A percentile compares a stretch with the other conserved stretches of the same genome.
Conservation (phyloP, 2,113 vertebrate species). For the Rhynchopsitta pachyrhyncha region DNA sequence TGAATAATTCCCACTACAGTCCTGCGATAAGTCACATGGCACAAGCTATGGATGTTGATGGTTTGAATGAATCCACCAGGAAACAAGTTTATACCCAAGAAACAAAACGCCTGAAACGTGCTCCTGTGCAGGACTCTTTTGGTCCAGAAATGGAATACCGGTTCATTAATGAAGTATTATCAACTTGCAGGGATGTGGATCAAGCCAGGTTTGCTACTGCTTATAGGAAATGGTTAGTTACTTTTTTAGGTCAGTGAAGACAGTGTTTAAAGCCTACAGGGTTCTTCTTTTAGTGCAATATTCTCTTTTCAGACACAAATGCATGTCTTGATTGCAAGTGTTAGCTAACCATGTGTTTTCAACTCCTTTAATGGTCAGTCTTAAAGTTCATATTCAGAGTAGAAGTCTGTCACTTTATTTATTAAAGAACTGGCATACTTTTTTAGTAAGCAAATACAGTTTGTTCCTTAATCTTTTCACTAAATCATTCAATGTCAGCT, state of each 20-base stretch:
- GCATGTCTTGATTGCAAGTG: conserved; percentile 63
- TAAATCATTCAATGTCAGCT: background rate
- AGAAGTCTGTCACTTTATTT: conserved; percentile 60
- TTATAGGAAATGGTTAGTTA: conserved; percentile 92
- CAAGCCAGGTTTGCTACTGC: conserved; percentile 89
- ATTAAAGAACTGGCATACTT: conserved; percentile 41
- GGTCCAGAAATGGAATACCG: conserved; percentile 80
- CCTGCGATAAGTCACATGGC: conserved; percentile 36
- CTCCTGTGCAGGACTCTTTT: conserved; percentile 71
- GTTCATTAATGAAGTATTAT: conserved; percentile 83
- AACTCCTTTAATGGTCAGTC: conserved; percentile 45
- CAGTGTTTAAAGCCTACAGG: conserved; percentile 8
- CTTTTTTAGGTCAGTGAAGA: conserved; percentile 81
- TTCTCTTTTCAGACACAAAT: conserved; percentile 67
- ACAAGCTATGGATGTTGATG: conserved; percentile 89
- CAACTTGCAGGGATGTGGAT: conserved; percentile 79
- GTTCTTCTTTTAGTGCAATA: conserved; percentile 78
- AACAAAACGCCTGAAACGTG: conserved; percentile 91
- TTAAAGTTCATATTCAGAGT: conserved; percentile 31
- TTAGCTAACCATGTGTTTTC: conserved; percentile 52
- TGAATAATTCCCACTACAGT: conserved; percentile 61
- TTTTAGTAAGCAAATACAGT: conserved; percentile 42
- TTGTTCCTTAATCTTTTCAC: conserved; percentile 33
- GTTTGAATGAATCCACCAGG: conserved; percentile 72
- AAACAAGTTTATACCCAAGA: conserved; percentile 85